phyloP scores from a whole-genome alignment of 2,113 vertebrate species.

The Odontesthes bonariensis region DNA sequence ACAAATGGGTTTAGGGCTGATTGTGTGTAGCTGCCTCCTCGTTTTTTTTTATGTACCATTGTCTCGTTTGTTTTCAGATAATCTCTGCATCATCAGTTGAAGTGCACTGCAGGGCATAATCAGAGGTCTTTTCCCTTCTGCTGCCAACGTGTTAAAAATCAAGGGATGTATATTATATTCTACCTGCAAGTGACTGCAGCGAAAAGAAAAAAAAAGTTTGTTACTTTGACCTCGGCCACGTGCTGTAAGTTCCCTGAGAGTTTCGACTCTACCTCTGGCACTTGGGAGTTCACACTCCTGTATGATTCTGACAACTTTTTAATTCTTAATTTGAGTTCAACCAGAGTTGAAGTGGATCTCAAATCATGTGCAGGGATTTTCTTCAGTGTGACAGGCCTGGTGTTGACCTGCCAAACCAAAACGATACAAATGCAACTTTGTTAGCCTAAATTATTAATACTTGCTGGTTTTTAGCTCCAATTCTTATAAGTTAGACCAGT shows the following conservation, averaged over 20 bases:
- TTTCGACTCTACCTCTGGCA: constrained; percentile 15
- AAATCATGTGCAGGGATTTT: not conserved
- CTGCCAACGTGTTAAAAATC: no score
- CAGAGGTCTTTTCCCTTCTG: no score
- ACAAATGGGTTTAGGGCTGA: no score
- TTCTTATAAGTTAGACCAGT: not conserved
- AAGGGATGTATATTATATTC: not conserved
- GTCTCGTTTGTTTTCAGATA: no score
- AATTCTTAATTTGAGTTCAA: constrained; percentile 59
- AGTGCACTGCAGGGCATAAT: no score
- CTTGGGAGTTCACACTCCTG: constrained; percentile 35
- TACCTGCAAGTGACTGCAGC: no score
- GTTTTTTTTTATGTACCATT: not conserved
- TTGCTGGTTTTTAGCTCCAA: not conserved
- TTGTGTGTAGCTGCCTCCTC: no score
- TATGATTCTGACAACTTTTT: constrained; percentile 29
- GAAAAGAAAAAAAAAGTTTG: constrained; percentile 1
- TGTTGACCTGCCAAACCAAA: not conserved
- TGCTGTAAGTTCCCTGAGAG: not conserved
- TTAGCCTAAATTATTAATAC: constrained; percentile 2
- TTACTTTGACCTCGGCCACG: not conserved
- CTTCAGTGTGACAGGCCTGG: not conserved
- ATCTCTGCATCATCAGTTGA: no score
- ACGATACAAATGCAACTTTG: not conserved
- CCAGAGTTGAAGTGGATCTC: constrained; percentile 17